Percentiles rank a stretch among this genome's conserved stretches.
Conservation (phyloP, 2,113 vertebrate species). For the Ceyx margarethae region DNA sequence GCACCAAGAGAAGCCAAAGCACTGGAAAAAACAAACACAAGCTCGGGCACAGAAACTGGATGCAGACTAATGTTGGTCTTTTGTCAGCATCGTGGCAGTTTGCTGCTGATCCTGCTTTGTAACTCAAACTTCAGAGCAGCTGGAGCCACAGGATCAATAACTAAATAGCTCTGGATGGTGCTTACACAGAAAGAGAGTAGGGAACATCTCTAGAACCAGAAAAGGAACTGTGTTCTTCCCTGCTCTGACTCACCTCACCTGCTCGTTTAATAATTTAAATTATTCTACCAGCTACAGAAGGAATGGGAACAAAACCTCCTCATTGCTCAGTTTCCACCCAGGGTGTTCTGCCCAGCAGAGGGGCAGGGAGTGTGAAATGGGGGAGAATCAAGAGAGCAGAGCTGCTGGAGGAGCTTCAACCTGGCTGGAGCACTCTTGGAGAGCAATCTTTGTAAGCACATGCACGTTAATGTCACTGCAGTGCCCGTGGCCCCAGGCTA, state of each 20-base stretch:
- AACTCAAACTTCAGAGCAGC: background rate
- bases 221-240: background rate
- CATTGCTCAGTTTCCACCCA: background rate
- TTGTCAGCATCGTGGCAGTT: background rate
- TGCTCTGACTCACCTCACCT: background rate
- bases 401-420: background rate
- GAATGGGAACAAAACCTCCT: background rate
- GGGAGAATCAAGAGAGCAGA: background rate
- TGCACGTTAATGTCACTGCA: background rate
- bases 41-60: background rate
- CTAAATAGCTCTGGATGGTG: background rate
- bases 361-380: accelerated
- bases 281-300: background rate
- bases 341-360: background rate
- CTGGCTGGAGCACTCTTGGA: background rate
- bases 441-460: background rate
- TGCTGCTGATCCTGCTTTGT: background rate
- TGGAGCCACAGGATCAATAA: background rate
- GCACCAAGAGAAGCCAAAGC: background rate
- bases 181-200: background rate
- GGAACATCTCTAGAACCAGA: background rate
- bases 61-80: background rate
- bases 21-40: background rate
- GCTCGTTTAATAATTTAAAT: background rate
- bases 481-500: conserved; percentile 1